Percentiles rank a stretch among this genome's conserved stretches.
Evolutionary conservation across 2,113 vertebrate genomes (phyloP).

Genomic region (Microcebus murinus): DNA sequence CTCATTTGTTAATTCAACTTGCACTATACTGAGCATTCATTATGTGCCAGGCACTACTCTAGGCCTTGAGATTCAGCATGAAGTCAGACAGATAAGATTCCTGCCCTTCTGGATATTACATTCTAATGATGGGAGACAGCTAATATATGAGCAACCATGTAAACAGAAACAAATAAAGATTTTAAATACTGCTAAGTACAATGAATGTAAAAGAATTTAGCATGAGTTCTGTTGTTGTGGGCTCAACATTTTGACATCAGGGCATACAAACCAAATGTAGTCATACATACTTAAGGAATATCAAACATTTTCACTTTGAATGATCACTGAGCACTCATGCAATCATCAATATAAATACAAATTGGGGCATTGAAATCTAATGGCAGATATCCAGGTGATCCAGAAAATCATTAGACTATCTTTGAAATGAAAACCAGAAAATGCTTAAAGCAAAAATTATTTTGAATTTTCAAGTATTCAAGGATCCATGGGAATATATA

Average conservation of each 20-base stretch:
- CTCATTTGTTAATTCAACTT: background rate
- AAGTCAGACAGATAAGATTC: background rate
- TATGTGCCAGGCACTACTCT: background rate
- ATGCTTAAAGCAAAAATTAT: background rate
- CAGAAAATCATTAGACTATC: background rate
- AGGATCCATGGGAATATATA: background rate
- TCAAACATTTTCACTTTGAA: background rate
- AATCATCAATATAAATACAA: background rate
- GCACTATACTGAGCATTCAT: background rate
- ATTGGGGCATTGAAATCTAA: background rate
- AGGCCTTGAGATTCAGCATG: background rate
- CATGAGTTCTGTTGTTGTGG: background rate
- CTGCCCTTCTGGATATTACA: background rate
- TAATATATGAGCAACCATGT: background rate
- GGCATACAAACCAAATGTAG: background rate
- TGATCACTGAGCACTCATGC: background rate
- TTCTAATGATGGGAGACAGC: background rate
- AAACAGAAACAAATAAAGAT: background rate
- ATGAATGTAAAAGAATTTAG: background rate
- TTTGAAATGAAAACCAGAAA: background rate
- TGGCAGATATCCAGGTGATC: background rate
- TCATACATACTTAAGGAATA: background rate
- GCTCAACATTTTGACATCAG: background rate
- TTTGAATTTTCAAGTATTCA: background rate
- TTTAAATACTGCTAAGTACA: background rate